A percentile compares a stretch with the other conserved stretches of the same genome.
Evolutionary conservation across 2,113 vertebrate genomes (phyloP).

Genomic region (Crotalus viridis): DNA sequence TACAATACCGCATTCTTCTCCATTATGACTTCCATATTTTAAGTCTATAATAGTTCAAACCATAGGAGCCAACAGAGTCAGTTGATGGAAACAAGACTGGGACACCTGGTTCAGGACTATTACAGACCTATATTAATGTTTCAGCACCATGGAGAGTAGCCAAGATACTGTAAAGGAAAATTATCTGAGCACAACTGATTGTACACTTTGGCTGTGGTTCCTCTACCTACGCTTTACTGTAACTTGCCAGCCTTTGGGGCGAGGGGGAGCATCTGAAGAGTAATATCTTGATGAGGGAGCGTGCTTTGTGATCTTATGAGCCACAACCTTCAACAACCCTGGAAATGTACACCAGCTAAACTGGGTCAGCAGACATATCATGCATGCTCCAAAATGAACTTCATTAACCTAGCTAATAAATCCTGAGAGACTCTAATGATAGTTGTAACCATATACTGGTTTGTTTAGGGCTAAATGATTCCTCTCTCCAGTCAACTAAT

Average conservation of each 20-base stretch:
- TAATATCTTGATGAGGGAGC: neutral
- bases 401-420: neutral
- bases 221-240: neutral
- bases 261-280: neutral
- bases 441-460: too few relatives aligned
- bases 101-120: neutral
- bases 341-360: neutral
- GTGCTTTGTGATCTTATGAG: neutral
- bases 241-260: neutral
- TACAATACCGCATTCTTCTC: neutral
- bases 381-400: neutral
- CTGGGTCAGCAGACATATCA: neutral
- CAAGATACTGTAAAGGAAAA: neutral
- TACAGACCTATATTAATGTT: neutral
- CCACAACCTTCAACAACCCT: neutral
- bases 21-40: neutral
- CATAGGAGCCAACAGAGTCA: neutral
- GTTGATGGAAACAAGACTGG: neutral
- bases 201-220: neutral
- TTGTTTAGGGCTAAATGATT: too few relatives aligned
- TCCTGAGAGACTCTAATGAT: too few relatives aligned
- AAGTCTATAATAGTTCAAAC: neutral
- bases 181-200: neutral
- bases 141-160: neutral
- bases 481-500: too few relatives aligned